A percentile compares a stretch with the other conserved stretches of the same genome.
Evolutionary conservation across 2,888 invertebrate genomes (phyloP).

Genomic region (Tipula unca): DNA sequence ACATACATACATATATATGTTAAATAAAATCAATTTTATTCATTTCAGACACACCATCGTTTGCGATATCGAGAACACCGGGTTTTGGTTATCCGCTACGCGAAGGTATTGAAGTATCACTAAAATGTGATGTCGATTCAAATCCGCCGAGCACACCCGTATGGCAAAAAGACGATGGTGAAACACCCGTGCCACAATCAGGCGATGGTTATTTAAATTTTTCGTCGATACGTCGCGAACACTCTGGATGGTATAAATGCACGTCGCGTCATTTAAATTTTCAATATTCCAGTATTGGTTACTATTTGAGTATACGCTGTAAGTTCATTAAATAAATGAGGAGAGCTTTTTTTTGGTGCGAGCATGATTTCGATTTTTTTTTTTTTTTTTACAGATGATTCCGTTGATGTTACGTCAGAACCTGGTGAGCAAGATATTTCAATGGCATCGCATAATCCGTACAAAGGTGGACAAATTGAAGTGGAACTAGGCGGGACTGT

Average conservation of each 20-base stretch:
- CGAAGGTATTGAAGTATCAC: conserved; percentile 80
- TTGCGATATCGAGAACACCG: conserved; percentile 86
- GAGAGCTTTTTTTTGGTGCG: background rate
- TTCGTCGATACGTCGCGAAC: conserved; percentile 64
- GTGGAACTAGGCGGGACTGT: conserved; percentile 81
- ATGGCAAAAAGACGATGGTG: conserved; percentile 63
- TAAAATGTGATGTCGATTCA: conserved; percentile 89
- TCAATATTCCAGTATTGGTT: conserved; percentile 82
- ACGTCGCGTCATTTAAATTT: conserved; percentile 74
- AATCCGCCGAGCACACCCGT: conserved; percentile 79
- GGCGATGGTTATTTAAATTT: conserved; percentile 79
- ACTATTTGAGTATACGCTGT: conserved; percentile 83
- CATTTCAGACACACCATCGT: conserved; percentile 75
- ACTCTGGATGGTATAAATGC: conserved; percentile 92
- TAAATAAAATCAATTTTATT: background rate
- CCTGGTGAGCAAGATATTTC: conserved; percentile 51
- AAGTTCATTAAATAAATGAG: conserved; percentile 43
- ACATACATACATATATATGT: background rate
- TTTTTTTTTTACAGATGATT: conserved; percentile 36
- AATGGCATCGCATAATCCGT: conserved; percentile 43
- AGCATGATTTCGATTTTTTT: background rate
- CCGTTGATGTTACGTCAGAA: conserved; percentile 49
- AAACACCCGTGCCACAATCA: conserved; percentile 55
- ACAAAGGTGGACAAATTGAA: conserved; percentile 58
- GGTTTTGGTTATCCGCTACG: conserved; percentile 83